Evolutionary conservation across 1,140 invertebrate genomes (phyloP).

Genomic region (Hypsibius dujardini): DNA sequence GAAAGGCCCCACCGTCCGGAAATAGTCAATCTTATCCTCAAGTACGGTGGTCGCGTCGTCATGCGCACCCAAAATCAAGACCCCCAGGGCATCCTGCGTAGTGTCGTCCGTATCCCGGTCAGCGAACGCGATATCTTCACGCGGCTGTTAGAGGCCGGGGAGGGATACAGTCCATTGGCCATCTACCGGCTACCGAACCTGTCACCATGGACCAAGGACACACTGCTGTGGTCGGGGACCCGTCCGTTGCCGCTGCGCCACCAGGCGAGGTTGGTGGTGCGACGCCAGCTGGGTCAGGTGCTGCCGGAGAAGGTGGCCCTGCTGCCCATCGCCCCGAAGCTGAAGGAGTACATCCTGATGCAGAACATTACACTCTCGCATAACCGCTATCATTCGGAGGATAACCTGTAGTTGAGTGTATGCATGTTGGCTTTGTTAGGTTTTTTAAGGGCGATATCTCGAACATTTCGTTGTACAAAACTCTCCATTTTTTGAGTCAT

Average conservation of each 20-base stretch:
- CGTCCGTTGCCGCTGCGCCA: conserved; percentile 47
- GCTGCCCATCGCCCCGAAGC: conserved; percentile 2
- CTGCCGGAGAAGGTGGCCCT: neutral
- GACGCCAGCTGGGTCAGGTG: conserved; percentile 38
- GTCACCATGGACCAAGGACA: conserved; percentile 44
- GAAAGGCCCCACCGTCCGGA: conserved; percentile 48
- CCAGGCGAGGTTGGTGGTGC: conserved; percentile 42
- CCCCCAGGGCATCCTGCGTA: conserved; percentile 58
- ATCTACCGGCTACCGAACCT: conserved; percentile 48
- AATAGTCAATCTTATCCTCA: conserved; percentile 51
- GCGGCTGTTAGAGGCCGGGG: conserved; percentile 50
- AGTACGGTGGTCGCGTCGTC: conserved; percentile 54
- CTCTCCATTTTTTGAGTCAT: too few species aligned
- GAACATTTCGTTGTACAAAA: too few species aligned
- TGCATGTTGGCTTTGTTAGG: too few species aligned
- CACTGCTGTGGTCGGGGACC: conserved; percentile 46
- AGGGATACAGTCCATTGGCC: conserved; percentile 51
- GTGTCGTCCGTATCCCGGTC: conserved; percentile 45
- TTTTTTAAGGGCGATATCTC: too few species aligned
- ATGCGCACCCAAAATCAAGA: conserved; percentile 64
- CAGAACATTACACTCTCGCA: conserved; percentile 2
- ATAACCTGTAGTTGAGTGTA: too few species aligned
- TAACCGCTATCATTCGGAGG: neutral
- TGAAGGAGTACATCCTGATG: conserved; percentile 4
- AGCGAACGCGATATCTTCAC: conserved; percentile 43